Conservation (phyloP, 2,113 vertebrate species). For the Atrichornis clamosus region DNA sequence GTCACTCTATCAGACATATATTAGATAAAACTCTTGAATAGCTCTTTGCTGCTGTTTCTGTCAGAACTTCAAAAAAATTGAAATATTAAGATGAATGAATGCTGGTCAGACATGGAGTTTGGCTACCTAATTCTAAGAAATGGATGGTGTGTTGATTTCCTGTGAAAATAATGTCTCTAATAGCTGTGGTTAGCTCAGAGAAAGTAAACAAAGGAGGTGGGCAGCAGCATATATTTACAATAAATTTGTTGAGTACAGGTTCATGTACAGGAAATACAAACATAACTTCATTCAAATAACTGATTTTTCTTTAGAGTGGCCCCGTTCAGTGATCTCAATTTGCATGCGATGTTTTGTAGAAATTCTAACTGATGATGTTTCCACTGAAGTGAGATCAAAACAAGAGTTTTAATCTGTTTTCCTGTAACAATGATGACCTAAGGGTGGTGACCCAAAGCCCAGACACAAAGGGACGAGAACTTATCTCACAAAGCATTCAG, state of each 20-base stretch:
- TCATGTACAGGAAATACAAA: background rate
- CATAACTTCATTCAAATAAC: background rate
- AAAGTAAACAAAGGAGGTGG: background rate
- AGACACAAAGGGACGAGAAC: background rate
- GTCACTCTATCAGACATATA: background rate
- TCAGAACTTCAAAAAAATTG: background rate
- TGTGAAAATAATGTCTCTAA: background rate
- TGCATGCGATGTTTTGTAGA: background rate
- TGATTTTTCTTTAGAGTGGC: background rate
- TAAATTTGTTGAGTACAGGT: background rate
- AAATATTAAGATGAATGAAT: background rate
- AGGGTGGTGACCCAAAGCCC: background rate
- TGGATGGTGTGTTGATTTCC: background rate
- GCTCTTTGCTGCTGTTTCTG: background rate
- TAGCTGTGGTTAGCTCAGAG: background rate
- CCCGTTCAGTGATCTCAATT: background rate
- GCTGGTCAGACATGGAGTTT: background rate
- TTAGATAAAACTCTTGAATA: background rate
- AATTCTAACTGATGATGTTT: background rate
- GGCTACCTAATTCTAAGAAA: background rate
- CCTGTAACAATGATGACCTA: background rate
- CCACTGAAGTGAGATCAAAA: background rate
- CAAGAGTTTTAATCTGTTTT: background rate
- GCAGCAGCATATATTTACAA: background rate
- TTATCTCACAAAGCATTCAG: background rate